Conservation (phyloP, 2,888 invertebrate species). For the Marronus borbonicus region DNA sequence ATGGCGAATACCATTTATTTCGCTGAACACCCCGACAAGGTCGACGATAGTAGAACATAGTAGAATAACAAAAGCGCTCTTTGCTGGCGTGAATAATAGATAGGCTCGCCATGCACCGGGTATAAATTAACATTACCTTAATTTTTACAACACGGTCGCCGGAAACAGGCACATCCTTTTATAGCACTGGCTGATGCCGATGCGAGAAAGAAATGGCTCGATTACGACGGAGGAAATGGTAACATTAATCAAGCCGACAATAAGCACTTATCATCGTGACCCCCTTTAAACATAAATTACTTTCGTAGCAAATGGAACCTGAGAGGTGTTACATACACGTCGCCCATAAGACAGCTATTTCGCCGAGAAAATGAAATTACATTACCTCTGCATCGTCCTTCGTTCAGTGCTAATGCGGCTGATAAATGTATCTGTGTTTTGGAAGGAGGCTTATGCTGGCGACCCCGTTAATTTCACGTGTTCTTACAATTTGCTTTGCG, state of each 20-base stretch:
- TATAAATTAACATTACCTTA: constrained; percentile 8
- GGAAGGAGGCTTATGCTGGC: background rate
- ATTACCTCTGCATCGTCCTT: background rate
- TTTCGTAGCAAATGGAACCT: background rate
- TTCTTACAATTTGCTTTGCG: background rate
- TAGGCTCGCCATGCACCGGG: background rate
- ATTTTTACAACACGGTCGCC: constrained; percentile 13
- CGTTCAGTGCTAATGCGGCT: constrained; percentile 17
- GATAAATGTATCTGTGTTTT: constrained; percentile 5
- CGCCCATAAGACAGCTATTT: background rate
- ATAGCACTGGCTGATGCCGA: background rate
- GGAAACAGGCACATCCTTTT: background rate
- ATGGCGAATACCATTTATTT: too few species aligned
- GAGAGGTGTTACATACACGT: background rate
- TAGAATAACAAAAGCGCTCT: too few species aligned
- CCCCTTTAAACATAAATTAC: constrained; percentile 22
- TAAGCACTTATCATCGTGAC: constrained; percentile 30
- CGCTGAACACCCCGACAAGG: too few species aligned
- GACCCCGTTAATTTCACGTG: background rate
- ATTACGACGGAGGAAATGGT: constrained; percentile 4
- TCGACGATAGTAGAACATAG: too few species aligned
- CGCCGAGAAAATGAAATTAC: constrained; percentile 5
- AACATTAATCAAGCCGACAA: constrained; percentile 25
- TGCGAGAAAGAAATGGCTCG: constrained; percentile 19
- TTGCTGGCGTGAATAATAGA: background rate